Percentiles rank a stretch among this genome's conserved stretches.
phyloP scores from a whole-genome alignment of 2,113 vertebrate genomes.

The Dromas ardeola region DNA sequence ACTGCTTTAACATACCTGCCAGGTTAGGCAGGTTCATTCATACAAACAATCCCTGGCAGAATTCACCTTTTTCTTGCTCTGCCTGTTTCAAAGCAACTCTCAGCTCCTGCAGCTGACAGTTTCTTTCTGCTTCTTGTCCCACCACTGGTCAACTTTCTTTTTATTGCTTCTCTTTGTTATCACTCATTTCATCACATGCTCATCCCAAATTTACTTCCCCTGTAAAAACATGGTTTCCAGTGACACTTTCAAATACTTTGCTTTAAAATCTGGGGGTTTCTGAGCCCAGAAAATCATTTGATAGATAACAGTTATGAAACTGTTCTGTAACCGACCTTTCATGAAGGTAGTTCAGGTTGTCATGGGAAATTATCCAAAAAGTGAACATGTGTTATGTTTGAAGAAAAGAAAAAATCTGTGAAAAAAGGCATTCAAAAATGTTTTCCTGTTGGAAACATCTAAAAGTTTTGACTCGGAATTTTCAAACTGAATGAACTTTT shows the following conservation, averaged over 20 bases:
- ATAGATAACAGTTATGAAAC: not conserved
- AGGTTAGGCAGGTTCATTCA: not conserved
- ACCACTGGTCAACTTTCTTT: not conserved
- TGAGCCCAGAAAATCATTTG: not conserved
- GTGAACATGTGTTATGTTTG: not conserved
- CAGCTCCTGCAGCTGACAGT: not conserved
- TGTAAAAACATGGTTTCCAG: not conserved
- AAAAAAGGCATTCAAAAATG: not conserved
- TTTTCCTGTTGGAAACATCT: not conserved
- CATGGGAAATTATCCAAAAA: not conserved
- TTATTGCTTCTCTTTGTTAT: not conserved
- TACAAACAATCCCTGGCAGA: not conserved
- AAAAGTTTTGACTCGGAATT: not conserved
- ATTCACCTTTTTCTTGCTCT: not conserved
- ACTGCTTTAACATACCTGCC: not conserved
- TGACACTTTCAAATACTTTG: not conserved
- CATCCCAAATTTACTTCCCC: not conserved
- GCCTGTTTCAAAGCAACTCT: not conserved
- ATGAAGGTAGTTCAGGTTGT: not conserved
- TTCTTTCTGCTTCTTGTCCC: not conserved
- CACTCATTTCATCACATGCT: not conserved
- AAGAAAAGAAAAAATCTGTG: not conserved
- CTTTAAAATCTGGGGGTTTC: not conserved
- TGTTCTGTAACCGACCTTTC: not conserved
- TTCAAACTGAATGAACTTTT: not conserved